phyloP scores from a whole-genome alignment of 2,888 invertebrate species.

The Helicoverpa assulta region DNA sequence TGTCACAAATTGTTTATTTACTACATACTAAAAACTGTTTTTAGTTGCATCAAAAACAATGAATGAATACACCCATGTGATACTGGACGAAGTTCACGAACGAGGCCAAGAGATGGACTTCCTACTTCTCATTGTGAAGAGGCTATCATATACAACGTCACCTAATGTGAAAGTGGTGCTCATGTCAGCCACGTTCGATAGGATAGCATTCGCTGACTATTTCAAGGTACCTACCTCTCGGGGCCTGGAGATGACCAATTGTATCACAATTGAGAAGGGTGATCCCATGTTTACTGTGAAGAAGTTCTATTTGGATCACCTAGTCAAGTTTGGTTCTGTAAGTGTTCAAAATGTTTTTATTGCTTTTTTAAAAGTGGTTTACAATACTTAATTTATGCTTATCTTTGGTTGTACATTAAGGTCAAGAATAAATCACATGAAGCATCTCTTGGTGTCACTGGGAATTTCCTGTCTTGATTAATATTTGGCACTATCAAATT shows the following conservation, averaged over 20 bases:
- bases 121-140: constrained; percentile 94
- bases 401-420: background rate
- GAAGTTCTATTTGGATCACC: constrained; percentile 91
- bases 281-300: constrained; percentile 88
- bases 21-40: background rate
- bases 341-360: constrained; percentile 63
- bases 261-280: constrained; percentile 86
- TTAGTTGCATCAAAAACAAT: constrained; percentile 92
- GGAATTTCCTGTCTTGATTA: background rate
- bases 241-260: constrained; percentile 76
- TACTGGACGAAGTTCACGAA: constrained; percentile 98
- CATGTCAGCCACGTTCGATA: constrained; percentile 98
- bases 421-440: too few relatives aligned
- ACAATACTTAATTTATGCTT: background rate
- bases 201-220: constrained; percentile 93
- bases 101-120: constrained; percentile 98
- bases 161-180: constrained; percentile 90
- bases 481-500: background rate
- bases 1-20: too few relatives aligned
- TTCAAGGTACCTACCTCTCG: constrained; percentile 81
- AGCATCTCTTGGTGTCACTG: too few relatives aligned
- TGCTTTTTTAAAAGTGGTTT: background rate
- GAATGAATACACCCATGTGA: constrained; percentile 95
- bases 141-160: constrained; percentile 91
- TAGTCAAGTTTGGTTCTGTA: constrained; percentile 85